A percentile compares a stretch with the other conserved stretches of the same genome.
Conservation (phyloP, 2,797 vertebrate species). For the Bucorvus abyssinicus region DNA sequence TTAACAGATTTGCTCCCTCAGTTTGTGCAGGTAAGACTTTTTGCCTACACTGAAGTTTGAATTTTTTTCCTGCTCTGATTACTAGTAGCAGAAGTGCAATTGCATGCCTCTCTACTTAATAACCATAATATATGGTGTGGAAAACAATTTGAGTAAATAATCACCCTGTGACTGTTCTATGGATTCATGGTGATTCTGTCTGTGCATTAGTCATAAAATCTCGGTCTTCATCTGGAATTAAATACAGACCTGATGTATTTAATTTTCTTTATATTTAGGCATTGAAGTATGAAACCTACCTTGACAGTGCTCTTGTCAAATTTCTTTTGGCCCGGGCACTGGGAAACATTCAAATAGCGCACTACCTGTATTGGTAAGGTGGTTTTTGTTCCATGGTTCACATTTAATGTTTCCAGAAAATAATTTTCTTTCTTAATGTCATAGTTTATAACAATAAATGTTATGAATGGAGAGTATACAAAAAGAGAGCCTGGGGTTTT, state of each 20-base stretch:
- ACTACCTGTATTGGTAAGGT: constrained; percentile 94
- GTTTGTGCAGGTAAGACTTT: constrained; percentile 89
- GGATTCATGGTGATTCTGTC: not conserved
- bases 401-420: not conserved
- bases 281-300: constrained; percentile 92
- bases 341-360: constrained; percentile 89
- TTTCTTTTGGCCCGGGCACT: constrained; percentile 91
- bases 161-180: not conserved
- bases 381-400: not conserved
- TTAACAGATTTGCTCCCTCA: constrained; percentile 93
- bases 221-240: not conserved
- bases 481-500: not conserved
- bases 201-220: not conserved
- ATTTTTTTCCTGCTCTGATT: not conserved
- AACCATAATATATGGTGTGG: not conserved
- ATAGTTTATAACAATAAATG: not conserved
- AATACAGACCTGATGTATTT: not conserved
- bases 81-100: not conserved
- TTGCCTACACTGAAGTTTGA: not conserved
- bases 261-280: constrained; percentile 77
- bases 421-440: not conserved
- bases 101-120: not conserved
- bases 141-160: not conserved
- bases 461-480: not conserved
- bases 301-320: constrained; percentile 88